phyloP scores from a whole-genome alignment of 2,113 vertebrate genomes.

The Urocynchramus pylzowi region DNA sequence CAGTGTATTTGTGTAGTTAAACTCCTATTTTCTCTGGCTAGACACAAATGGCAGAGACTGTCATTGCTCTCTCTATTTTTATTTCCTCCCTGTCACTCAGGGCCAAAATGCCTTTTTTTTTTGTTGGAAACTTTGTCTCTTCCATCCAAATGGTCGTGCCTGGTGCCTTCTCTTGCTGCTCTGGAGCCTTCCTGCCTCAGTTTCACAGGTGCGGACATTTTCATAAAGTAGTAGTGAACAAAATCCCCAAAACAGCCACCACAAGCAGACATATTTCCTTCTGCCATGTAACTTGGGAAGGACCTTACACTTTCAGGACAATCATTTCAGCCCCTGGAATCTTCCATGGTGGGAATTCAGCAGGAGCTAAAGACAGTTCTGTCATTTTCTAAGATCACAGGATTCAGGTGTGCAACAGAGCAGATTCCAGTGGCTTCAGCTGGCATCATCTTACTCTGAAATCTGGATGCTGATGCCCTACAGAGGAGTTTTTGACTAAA shows the following conservation, averaged over 20 bases:
- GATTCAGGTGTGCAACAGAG: background rate
- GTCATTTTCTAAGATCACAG: background rate
- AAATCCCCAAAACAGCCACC: background rate
- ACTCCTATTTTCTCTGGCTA: background rate
- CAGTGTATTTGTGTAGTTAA: background rate
- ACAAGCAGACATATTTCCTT: background rate
- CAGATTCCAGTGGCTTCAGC: background rate
- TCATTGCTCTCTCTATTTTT: background rate
- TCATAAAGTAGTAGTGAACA: background rate
- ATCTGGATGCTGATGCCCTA: background rate
- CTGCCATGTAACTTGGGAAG: fast-evolving
- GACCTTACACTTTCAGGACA: background rate
- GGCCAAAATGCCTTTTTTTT: background rate
- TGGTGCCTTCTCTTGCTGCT: background rate
- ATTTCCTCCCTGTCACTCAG: background rate
- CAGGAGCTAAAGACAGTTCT: background rate
- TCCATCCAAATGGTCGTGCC: fast-evolving
- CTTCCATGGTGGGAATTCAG: background rate
- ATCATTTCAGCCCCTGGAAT: background rate
- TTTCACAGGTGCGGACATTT: background rate
- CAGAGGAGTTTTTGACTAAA: background rate
- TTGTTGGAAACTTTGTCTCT: background rate
- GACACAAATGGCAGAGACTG: background rate
- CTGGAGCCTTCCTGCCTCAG: background rate
- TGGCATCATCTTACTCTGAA: background rate